Percentiles rank a stretch among this genome's conserved stretches.
Conservation (phyloP, 2,888 invertebrate species). For the Herminia tarsipennalis region DNA sequence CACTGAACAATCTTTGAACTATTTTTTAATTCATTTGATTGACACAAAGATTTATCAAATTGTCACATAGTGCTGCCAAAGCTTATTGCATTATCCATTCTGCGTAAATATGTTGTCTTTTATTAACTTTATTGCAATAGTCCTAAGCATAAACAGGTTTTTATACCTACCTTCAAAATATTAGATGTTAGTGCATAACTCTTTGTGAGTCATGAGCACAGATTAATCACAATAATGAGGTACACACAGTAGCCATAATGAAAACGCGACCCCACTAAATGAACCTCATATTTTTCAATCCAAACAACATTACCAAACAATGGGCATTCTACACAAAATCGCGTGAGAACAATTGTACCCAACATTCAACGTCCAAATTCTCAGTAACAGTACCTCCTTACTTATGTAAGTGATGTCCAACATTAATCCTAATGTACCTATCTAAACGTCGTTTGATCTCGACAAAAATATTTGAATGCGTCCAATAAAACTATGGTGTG, state of each 20-base stretch:
- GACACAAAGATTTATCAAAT: too few species aligned
- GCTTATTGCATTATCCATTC: too few species aligned
- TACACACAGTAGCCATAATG: slow-evolving; percentile 8
- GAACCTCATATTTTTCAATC: slow-evolving; percentile 12
- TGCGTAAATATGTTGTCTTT: too few species aligned
- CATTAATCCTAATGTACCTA: slow-evolving; percentile 84
- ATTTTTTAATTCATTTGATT: too few species aligned
- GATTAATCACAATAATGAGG: slow-evolving; percentile 4
- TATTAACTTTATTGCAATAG: too few species aligned
- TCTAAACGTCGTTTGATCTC: slow-evolving; percentile 83
- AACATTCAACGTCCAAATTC: slow-evolving; percentile 54
- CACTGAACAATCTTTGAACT: too few species aligned
- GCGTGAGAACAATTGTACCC: slow-evolving; percentile 53
- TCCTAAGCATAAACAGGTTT: too few species aligned
- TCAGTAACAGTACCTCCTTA: slow-evolving; percentile 54
- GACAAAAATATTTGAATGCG: slow-evolving; percentile 83
- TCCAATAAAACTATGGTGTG: slow-evolving; percentile 78
- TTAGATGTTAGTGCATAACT: not conserved
- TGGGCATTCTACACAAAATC: slow-evolving; percentile 54
- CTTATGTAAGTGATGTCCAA: slow-evolving; percentile 74
- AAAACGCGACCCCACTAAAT: slow-evolving; percentile 5
- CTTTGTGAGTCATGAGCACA: not conserved
- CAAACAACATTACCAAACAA: slow-evolving; percentile 48
- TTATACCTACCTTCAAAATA: too few species aligned
- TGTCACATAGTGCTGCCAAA: too few species aligned